Conservation (phyloP, 2,888 invertebrate genomes). For the Leptinotarsa haldemani region DNA sequence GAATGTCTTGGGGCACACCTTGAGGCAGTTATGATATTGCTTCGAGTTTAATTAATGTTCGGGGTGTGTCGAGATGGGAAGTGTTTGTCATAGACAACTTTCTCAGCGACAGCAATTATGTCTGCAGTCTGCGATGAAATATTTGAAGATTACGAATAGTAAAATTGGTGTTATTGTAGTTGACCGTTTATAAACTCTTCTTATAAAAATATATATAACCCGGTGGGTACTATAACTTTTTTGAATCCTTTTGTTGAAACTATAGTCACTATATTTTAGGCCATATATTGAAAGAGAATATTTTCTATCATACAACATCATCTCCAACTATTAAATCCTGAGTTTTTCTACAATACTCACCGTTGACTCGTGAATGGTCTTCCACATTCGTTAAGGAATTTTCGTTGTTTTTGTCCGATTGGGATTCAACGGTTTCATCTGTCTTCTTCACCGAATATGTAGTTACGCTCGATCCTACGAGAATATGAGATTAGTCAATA, state of each 20-base stretch:
- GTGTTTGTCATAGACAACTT: background rate
- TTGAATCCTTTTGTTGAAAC: too few relatives aligned
- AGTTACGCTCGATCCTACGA: conserved; percentile 52
- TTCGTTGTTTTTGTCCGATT: conserved; percentile 42
- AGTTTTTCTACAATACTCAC: conserved; percentile 32
- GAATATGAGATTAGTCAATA: background rate
- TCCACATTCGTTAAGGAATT: conserved; percentile 34
- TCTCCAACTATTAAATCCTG: too few relatives aligned
- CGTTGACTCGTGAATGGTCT: conserved; percentile 32
- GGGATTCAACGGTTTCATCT: conserved; percentile 35
- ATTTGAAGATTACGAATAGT: too few relatives aligned
- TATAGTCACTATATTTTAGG: too few relatives aligned
- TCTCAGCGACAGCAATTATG: background rate
- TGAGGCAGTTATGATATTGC: background rate
- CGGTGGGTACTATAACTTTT: too few relatives aligned
- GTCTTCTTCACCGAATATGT: conserved; percentile 48
- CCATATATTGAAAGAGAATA: too few relatives aligned
- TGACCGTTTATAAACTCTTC: too few relatives aligned
- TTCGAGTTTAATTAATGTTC: background rate
- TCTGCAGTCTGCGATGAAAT: too few relatives aligned
- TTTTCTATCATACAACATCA: too few relatives aligned
- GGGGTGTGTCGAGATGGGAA: conserved; percentile 9
- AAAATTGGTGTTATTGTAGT: too few relatives aligned
- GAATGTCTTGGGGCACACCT: conserved; percentile 38
- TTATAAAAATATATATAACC: too few relatives aligned